These are phyloP conservation scores for Eublepharis macularius DNA, from an alignment of 2,113 vertebrate genomes.

Conservation along the genomic window DNA sequence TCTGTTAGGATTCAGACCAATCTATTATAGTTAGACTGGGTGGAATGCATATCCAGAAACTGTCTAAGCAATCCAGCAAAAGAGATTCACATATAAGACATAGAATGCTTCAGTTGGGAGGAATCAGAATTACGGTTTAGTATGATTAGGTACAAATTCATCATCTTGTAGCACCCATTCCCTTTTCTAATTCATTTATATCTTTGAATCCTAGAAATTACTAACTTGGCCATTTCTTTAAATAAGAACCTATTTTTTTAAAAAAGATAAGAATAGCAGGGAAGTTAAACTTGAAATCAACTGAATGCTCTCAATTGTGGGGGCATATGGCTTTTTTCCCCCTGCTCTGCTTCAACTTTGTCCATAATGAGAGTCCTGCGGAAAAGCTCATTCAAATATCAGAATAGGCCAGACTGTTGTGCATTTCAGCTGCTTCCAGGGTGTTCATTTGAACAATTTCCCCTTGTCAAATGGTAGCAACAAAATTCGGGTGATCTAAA, in stretches of 20 bases:
- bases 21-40: too few relatives aligned
- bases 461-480: slow-evolving; percentile 68
- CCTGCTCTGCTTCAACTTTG: slow-evolving; percentile 21
- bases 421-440: slow-evolving; percentile 52
- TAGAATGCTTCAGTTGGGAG: too few relatives aligned
- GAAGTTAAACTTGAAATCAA: slow-evolving; percentile 43
- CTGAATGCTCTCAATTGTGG: slow-evolving; percentile 14
- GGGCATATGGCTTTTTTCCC: slow-evolving; percentile 31
- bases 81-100: neutral
- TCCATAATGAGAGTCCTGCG: slow-evolving; percentile 44
- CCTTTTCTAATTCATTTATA: slow-evolving; percentile 17
- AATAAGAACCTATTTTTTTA: slow-evolving; percentile 8
- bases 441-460: slow-evolving; percentile 54
- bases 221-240: slow-evolving; percentile 16
- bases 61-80: neutral
- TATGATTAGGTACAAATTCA: slow-evolving; percentile 14
- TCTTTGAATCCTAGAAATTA: slow-evolving; percentile 40
- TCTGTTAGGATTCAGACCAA: too few relatives aligned
- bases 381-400: slow-evolving; percentile 49
- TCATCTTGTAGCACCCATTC: slow-evolving; percentile 2
- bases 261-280: slow-evolving; percentile 32
- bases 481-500: slow-evolving; percentile 71
- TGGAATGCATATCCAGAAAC: neutral
- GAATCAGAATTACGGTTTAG: neutral
- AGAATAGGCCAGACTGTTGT: slow-evolving; percentile 48